These are phyloP conservation scores for Taurulus bubalis DNA, from an alignment of 2,113 vertebrate genomes.

Conservation along the genomic window DNA sequence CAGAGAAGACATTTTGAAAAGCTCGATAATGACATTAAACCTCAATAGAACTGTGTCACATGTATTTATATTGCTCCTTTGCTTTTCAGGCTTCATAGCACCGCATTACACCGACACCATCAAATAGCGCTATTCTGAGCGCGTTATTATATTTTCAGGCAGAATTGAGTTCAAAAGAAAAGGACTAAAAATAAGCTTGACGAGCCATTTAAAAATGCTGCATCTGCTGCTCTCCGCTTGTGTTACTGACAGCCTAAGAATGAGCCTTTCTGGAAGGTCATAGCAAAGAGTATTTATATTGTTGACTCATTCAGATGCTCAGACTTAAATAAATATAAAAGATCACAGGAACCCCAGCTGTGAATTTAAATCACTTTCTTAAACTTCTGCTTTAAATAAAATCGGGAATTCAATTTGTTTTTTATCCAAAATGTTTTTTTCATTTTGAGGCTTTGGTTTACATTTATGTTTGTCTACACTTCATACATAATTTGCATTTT, in stretches of 20 bases:
- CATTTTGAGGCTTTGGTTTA: not conserved
- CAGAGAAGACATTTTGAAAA: not conserved
- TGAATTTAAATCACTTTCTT: not conserved
- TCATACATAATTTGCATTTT: no score
- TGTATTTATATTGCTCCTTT: not conserved
- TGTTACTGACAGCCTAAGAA: not conserved
- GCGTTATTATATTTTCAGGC: not conserved
- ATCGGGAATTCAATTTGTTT: not conserved
- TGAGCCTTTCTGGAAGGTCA: not conserved
- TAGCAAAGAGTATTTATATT: not conserved
- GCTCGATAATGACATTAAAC: no score
- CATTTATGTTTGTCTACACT: no score
- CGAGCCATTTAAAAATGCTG: not conserved
- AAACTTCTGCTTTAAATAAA: not conserved
- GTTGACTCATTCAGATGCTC: not conserved
- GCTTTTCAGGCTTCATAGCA: not conserved
- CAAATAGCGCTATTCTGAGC: not conserved
- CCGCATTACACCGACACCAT: not conserved
- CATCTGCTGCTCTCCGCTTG: not conserved
- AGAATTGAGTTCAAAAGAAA: not conserved
- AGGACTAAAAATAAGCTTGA: conserved; percentile 5
- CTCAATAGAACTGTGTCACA: not conserved
- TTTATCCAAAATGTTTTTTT: not conserved
- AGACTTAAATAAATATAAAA: not conserved
- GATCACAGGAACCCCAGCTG: not conserved